phyloP scores from a whole-genome alignment of 2,888 invertebrate species.

The Lamellibrachia columna region DNA sequence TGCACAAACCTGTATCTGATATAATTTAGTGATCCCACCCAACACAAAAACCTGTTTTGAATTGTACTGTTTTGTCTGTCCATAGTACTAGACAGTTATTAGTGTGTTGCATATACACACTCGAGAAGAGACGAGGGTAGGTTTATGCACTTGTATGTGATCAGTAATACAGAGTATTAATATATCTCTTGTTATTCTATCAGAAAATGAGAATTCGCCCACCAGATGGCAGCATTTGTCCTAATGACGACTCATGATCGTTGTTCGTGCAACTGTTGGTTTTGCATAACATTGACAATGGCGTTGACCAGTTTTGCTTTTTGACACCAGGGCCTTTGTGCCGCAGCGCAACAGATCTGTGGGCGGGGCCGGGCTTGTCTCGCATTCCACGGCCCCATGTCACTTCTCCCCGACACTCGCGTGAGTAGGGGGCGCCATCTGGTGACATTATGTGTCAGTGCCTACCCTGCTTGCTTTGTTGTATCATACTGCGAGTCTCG shows the following conservation, averaged over 20 bases:
- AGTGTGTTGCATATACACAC: no score
- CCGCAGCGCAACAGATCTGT: constrained; percentile 8
- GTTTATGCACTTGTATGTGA: no score
- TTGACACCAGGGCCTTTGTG: constrained; percentile 6
- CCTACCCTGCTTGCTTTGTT: constrained; percentile 10
- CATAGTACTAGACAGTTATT: no score
- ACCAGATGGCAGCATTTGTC: constrained; percentile 16
- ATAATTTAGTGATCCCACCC: no score
- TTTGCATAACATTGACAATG: not conserved
- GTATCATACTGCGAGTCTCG: not conserved
- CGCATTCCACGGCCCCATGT: not conserved
- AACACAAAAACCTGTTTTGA: no score
- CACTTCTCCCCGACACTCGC: constrained; percentile 10
- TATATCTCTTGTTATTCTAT: no score
- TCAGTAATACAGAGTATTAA: no score
- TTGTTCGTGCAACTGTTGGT: not conserved
- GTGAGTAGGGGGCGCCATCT: not conserved
- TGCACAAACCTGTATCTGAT: no score
- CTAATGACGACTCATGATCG: not conserved
- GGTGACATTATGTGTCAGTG: not conserved
- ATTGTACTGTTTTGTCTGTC: no score
- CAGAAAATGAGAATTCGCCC: not conserved
- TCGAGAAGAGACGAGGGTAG: no score
- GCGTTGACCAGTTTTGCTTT: not conserved
- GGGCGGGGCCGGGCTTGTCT: not conserved